Evolutionary conservation across 2,113 vertebrate species (phyloP).

Genomic region (Coracopsis vasa): DNA sequence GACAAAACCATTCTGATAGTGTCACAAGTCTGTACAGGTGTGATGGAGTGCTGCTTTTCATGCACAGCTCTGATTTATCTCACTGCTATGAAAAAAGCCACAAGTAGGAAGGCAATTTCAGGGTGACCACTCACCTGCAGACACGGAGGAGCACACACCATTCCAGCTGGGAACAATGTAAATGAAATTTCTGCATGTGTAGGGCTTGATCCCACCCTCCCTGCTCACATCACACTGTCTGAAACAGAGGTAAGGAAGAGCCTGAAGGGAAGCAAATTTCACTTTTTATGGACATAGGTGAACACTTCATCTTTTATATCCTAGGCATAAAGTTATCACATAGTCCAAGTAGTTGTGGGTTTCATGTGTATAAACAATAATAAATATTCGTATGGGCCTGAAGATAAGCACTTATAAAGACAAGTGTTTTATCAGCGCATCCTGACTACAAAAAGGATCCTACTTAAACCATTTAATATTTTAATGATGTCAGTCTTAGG

Average conservation of each 20-base stretch:
- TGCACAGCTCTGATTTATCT: not conserved
- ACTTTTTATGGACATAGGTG: not conserved
- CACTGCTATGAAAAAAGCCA: not conserved
- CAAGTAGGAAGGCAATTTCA: not conserved
- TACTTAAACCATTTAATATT: not conserved
- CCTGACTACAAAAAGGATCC: not conserved
- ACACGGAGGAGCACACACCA: not conserved
- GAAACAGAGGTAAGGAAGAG: not conserved
- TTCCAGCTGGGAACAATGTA: not conserved
- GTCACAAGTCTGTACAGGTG: not conserved
- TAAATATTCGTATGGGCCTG: not conserved
- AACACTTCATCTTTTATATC: not conserved
- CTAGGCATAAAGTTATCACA: not conserved
- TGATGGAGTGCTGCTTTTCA: not conserved
- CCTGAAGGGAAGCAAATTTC: not conserved
- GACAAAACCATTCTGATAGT: not conserved
- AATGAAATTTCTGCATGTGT: not conserved
- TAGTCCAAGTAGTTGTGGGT: not conserved
- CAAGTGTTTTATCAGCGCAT: not conserved
- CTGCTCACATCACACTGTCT: not conserved
- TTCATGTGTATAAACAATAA: not conserved
- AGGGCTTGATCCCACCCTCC: not conserved
- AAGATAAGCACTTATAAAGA: not conserved
- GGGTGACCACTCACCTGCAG: not conserved
- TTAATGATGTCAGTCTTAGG: not conserved